Percentiles rank a stretch among this genome's conserved stretches.
These are phyloP conservation scores for Myotis pilosus DNA, from an alignment of 2,797 vertebrate genomes.

Conservation along the genomic window DNA sequence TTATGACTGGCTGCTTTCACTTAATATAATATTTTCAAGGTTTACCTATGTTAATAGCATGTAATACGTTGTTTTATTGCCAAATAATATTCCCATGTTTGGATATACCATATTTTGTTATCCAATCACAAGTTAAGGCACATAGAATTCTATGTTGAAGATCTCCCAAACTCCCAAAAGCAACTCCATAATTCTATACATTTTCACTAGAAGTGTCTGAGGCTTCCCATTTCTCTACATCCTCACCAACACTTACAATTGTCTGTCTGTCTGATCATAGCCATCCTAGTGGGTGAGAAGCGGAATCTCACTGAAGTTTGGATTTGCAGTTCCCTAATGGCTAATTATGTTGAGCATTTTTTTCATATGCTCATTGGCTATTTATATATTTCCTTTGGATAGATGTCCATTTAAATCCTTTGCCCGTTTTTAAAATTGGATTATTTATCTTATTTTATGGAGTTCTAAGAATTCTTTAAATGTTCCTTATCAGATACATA, in stretches of 20 bases:
- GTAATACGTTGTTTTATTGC: background rate
- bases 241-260: background rate
- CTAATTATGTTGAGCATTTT: background rate
- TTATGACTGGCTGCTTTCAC: background rate
- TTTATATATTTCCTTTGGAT: background rate
- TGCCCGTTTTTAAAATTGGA: background rate
- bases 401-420: background rate
- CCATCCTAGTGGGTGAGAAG: background rate
- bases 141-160: background rate
- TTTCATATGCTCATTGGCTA: background rate
- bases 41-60: background rate
- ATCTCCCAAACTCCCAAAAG: constrained; percentile 38
- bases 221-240: background rate
- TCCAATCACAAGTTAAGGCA: background rate
- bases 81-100: background rate
- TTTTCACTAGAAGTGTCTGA: background rate
- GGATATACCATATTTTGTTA: background rate
- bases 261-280: background rate
- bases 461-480: background rate
- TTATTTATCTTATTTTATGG: background rate
- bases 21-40: background rate
- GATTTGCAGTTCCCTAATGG: background rate
- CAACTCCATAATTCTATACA: background rate
- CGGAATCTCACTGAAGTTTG: background rate
- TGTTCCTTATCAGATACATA: background rate